phyloP scores from a whole-genome alignment of 1,140 invertebrate genomes.

The Tetramorium parvispinum region DNA sequence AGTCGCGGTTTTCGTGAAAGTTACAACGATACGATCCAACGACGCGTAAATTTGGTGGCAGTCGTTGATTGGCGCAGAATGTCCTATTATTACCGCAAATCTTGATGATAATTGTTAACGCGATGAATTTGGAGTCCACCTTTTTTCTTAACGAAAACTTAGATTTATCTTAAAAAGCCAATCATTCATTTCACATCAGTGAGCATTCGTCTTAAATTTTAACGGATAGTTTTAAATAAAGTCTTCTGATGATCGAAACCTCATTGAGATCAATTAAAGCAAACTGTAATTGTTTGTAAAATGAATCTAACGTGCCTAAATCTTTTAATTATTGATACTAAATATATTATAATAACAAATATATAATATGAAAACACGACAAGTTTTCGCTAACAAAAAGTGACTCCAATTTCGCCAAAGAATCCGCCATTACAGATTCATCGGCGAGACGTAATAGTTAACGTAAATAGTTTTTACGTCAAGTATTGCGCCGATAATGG shows the following conservation, averaged over 20 bases:
- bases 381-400: slow-evolving; percentile 8
- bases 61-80: background rate
- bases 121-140: background rate
- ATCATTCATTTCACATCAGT: background rate
- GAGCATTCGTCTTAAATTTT: background rate
- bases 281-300: background rate
- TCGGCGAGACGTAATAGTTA: background rate
- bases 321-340: background rate
- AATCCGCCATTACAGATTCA: background rate
- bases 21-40: slow-evolving; percentile 21
- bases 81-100: background rate
- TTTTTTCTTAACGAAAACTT: slow-evolving; percentile 19
- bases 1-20: slow-evolving; percentile 11
- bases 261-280: background rate
- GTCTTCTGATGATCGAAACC: background rate
- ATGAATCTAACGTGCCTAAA: background rate
- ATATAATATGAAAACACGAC: background rate
- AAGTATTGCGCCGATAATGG: background rate
- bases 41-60: background rate
- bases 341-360: background rate
- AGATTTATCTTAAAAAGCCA: background rate
- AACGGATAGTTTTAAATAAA: background rate
- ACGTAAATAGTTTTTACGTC: slow-evolving; percentile 28
- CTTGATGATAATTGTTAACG: background rate
- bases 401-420: background rate